phyloP scores from a whole-genome alignment of 2,113 vertebrate species.

The Eulacestoma nigropectus region DNA sequence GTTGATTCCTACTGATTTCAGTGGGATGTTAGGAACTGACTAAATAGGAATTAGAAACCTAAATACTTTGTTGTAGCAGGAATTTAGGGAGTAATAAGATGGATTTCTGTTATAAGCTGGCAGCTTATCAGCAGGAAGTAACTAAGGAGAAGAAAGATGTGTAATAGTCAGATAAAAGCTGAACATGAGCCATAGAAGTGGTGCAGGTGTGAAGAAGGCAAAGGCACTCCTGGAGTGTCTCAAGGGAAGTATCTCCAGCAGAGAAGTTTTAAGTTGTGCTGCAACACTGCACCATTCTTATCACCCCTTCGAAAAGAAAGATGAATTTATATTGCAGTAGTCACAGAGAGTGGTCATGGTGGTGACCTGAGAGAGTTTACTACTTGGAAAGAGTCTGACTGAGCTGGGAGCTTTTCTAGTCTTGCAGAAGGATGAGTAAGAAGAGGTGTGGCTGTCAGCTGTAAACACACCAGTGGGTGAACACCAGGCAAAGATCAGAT shows the following conservation, averaged over 20 bases:
- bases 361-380: background rate
- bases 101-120: conserved; percentile 9
- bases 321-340: background rate
- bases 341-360: background rate
- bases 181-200: background rate
- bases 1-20: conserved; percentile 10
- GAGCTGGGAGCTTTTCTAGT: background rate
- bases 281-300: background rate
- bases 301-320: background rate
- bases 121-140: background rate
- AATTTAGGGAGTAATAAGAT: background rate
- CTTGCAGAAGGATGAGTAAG: background rate
- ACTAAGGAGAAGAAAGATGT: background rate
- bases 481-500: background rate
- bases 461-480: background rate
- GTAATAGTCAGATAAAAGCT: background rate
- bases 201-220: background rate
- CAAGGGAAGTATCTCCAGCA: background rate
- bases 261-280: background rate
- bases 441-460: background rate
- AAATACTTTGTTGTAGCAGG: conserved; percentile 7
- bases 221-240: background rate
- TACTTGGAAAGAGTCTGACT: background rate
- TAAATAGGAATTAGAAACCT: conserved; percentile 27
- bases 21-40: background rate